These are phyloP conservation scores for Carcina quercana DNA, from an alignment of 2,888 invertebrate species.

Conservation along the genomic window DNA sequence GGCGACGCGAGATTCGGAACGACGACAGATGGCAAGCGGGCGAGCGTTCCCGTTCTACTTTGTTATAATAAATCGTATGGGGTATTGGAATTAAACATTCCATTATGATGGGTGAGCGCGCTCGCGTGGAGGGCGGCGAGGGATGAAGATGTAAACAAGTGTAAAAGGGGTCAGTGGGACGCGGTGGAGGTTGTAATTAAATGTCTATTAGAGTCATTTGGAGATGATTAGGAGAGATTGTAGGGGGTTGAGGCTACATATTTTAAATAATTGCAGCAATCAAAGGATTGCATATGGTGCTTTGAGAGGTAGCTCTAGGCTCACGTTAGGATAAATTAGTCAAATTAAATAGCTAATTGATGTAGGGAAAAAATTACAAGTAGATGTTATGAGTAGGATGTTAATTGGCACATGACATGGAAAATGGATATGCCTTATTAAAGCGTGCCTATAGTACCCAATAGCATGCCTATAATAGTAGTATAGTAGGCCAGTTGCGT, in stretches of 20 bases:
- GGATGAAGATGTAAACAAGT: conserved; percentile 74
- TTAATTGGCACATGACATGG: too few relatives aligned
- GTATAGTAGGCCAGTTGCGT: too few relatives aligned
- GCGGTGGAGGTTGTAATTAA: conserved; percentile 59
- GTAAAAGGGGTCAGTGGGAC: conserved; percentile 73
- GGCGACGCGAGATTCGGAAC: conserved; percentile 65
- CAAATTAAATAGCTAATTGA: too few relatives aligned
- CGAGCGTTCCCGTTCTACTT: conserved; percentile 63
- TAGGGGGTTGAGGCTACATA: conserved; percentile 49
- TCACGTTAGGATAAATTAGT: conserved; percentile 29
- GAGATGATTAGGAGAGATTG: conserved; percentile 55
- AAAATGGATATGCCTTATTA: too few relatives aligned
- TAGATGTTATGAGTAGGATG: too few relatives aligned
- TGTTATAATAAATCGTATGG: conserved; percentile 70
- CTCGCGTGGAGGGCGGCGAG: conserved; percentile 37
- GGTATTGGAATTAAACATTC: conserved; percentile 71
- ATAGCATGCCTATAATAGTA: too few relatives aligned
- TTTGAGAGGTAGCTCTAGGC: conserved; percentile 31
- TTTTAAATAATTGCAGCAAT: conserved; percentile 48
- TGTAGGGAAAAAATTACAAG: too few relatives aligned
- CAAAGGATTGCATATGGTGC: conserved; percentile 34
- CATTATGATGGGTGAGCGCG: conserved; percentile 68
- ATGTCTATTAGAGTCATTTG: conserved; percentile 68
- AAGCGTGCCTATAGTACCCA: too few relatives aligned
- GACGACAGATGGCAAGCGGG: conserved; percentile 73